A percentile compares a stretch with the other conserved stretches of the same genome.
phyloP scores from a whole-genome alignment of 2,888 invertebrate species.

The Epirrhoe alternata region DNA sequence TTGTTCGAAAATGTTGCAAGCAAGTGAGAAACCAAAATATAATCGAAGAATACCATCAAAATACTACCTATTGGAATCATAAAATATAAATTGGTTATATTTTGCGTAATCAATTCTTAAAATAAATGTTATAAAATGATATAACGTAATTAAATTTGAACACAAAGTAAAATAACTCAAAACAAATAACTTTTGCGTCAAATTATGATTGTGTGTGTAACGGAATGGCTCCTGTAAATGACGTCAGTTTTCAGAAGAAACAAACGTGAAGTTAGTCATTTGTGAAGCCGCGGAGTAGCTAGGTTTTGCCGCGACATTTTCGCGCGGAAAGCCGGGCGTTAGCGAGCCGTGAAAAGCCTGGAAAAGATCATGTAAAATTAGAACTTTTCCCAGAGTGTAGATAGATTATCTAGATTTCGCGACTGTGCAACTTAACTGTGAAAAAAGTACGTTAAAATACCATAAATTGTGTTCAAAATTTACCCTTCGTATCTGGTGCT shows the following conservation, averaged over 20 bases:
- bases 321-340: slow-evolving; percentile 86
- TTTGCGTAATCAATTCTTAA: too few relatives aligned
- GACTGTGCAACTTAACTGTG: slow-evolving; percentile 52
- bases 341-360: slow-evolving; percentile 82
- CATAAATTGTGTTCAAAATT: slow-evolving; percentile 51
- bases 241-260: slow-evolving; percentile 80
- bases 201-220: slow-evolving; percentile 49
- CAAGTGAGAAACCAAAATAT: too few relatives aligned
- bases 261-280: slow-evolving; percentile 78
- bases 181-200: not conserved
- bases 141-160: not conserved
- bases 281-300: slow-evolving; percentile 63
- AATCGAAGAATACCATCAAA: too few relatives aligned
- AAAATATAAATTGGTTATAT: too few relatives aligned
- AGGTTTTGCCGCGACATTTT: slow-evolving; percentile 84
- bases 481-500: slow-evolving; percentile 38
- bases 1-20: too few relatives aligned
- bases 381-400: slow-evolving; percentile 54
- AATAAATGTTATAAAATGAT: too few relatives aligned
- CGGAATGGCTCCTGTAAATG: slow-evolving; percentile 55
- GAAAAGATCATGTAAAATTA: slow-evolving; percentile 68
- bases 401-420: slow-evolving; percentile 57
- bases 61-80: too few relatives aligned
- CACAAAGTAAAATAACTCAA: not conserved
- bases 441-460: slow-evolving; percentile 53